A percentile compares a stretch with the other conserved stretches of the same genome.
Conservation (phyloP, 1,140 invertebrate species). For the Lycorma delicatula region DNA sequence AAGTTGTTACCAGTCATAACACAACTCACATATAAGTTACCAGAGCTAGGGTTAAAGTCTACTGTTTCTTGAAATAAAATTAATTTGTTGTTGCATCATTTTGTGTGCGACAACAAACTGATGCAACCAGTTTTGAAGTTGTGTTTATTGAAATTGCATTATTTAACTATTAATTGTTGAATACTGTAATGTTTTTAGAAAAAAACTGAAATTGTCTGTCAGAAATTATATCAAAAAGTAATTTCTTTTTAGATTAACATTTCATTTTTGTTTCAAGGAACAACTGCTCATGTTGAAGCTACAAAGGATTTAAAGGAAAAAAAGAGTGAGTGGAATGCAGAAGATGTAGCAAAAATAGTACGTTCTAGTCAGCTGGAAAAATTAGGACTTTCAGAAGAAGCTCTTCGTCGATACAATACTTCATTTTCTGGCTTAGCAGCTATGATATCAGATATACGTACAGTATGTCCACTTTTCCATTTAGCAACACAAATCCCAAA, state of each 20-base stretch:
- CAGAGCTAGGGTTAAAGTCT: no score
- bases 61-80: no score
- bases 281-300: conserved; percentile 58
- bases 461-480: conserved; percentile 63
- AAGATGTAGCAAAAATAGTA: conserved; percentile 50
- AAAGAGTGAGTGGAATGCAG: conserved; percentile 50
- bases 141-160: neutral
- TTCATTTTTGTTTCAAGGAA: conserved; percentile 34
- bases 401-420: conserved; percentile 52
- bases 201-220: no score
- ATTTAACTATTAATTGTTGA: neutral
- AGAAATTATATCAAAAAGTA: neutral
- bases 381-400: conserved; percentile 47
- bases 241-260: neutral
- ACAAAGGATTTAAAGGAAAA: conserved; percentile 46
- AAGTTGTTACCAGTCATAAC: no score
- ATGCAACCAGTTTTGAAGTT: no score
- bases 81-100: no score
- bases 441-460: conserved; percentile 69
- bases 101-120: no score
- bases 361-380: conserved; percentile 53
- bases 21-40: no score
- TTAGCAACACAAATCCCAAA: conserved; percentile 47
- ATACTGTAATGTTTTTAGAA: neutral
- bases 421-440: conserved; percentile 54